A percentile compares a stretch with the other conserved stretches of the same genome.
These are phyloP conservation scores for Mixornis gularis DNA, from an alignment of 2,113 vertebrate species.

Conservation along the genomic window DNA sequence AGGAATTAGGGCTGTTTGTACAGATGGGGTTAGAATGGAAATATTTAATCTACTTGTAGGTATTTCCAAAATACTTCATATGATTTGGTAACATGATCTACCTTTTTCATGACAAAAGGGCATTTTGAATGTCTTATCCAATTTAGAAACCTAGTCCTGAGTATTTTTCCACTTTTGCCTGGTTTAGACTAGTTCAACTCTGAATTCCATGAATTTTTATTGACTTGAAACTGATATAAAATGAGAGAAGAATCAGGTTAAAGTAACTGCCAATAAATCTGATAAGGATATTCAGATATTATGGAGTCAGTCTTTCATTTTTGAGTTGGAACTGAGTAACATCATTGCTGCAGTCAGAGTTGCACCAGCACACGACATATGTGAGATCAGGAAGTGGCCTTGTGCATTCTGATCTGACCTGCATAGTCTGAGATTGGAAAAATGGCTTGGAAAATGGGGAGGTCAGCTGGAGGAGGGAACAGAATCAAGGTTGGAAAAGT, in stretches of 20 bases:
- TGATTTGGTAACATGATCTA: constrained; percentile 10
- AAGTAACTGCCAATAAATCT: background rate
- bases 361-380: rapidly evolving
- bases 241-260: background rate
- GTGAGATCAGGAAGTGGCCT: background rate
- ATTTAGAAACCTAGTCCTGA: background rate
- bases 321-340: background rate
- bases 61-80: background rate
- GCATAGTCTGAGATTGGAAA: background rate
- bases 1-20: constrained; percentile 39
- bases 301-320: background rate
- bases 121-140: background rate
- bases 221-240: background rate
- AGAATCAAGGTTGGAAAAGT: background rate
- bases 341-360: background rate
- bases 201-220: background rate
- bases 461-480: background rate
- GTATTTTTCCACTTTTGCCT: background rate
- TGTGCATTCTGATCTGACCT: background rate
- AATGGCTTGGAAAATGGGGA: background rate
- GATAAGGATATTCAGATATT: background rate
- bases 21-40: constrained; percentile 54
- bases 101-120: background rate
- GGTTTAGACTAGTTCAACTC: background rate
- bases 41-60: constrained; percentile 32